These are phyloP conservation scores for Psophia crepitans DNA, from an alignment of 2,113 vertebrate species.

Conservation along the genomic window DNA sequence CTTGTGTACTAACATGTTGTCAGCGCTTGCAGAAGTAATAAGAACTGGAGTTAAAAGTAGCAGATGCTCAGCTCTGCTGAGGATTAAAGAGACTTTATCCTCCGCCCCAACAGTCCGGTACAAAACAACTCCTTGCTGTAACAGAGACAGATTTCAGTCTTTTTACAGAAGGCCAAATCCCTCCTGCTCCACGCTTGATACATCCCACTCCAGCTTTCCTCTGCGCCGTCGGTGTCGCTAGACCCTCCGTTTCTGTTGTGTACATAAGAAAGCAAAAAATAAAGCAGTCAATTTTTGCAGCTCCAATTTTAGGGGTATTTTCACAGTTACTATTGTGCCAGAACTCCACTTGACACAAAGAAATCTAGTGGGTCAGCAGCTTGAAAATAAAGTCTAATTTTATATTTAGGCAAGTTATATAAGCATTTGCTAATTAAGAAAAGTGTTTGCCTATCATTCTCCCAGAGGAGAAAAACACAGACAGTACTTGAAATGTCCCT, in stretches of 20 bases:
- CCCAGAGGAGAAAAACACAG: not conserved
- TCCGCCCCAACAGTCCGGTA: not conserved
- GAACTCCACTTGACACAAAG: constrained; percentile 62
- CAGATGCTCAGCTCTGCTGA: not conserved
- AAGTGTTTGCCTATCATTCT: constrained; percentile 35
- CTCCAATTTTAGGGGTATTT: constrained; percentile 66
- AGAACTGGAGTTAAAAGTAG: not conserved
- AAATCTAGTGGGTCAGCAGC: constrained; percentile 66
- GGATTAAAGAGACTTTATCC: not conserved
- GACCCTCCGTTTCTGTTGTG: constrained; percentile 1
- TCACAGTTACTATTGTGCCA: constrained; percentile 66
- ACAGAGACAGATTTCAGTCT: not conserved
- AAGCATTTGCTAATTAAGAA: constrained; percentile 72
- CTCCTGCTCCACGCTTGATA: not conserved
- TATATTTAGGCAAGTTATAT: constrained; percentile 57
- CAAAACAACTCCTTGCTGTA: not conserved
- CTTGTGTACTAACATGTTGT: not conserved
- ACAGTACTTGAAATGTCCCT: constrained; percentile 40
- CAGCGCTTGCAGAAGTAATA: not conserved
- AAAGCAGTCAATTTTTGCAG: constrained; percentile 40
- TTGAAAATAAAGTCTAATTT: constrained; percentile 72
- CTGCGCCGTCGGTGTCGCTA: not conserved
- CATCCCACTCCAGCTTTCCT: not conserved
- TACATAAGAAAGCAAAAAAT: constrained; percentile 45
- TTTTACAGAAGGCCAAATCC: not conserved